Base-by-base conservation (phyloP, 2,797 vertebrate species). In the Cercopithecus petaurista region DNA sequence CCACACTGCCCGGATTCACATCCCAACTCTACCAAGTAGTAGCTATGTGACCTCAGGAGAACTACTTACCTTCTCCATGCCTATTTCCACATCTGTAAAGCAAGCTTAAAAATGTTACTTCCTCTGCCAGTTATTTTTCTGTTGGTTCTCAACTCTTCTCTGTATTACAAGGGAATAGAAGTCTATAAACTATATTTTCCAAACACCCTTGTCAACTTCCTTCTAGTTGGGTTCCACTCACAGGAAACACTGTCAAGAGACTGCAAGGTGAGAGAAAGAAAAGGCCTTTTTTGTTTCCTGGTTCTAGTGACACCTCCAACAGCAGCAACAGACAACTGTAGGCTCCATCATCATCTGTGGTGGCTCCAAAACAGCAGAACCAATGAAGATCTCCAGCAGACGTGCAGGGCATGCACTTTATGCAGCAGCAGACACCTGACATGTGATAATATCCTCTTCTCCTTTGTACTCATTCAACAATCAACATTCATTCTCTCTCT, bases 361-460 rank as follows among this genome's bases (percentile, higher is more conserved):
- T 92, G 59, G 55, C 80, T 97, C 92, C 91, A 84, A 88, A 97
- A 50, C 76, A 90, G 46, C 19, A 93, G 72, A 90, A 80, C 41
- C 93, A 94, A 55, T 9, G 52, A 72, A 57, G 24, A n/a, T 15
- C 93, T 87, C 87, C 89, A 94, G 64, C 26, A 67, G 43, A 91
- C 72, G 79, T 50, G n/a, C 2, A 93, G 11, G 57, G 48, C 24
- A 48, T 11, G 17, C 17, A 59, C 55, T 41, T 83, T 50, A 79
- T 10, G 4, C 9, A 87, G 64, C 43, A 90, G 67, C 43, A 48
- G 82, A 30, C n/a, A 33, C 7, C 57, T 41, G 24, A 17, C 3
- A 41, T 4, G 17, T 75, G 46, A 26, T 76, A 93, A 88, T 36
- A 52, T 10, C 26, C 10, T 30, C 41, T 61, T 79, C 73, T 88